Evolutionary conservation across 2,113 vertebrate species (phyloP), one percentile per base, ranked within the genome.

Genomic region (Nothocercus nigrocapillus): DNA sequence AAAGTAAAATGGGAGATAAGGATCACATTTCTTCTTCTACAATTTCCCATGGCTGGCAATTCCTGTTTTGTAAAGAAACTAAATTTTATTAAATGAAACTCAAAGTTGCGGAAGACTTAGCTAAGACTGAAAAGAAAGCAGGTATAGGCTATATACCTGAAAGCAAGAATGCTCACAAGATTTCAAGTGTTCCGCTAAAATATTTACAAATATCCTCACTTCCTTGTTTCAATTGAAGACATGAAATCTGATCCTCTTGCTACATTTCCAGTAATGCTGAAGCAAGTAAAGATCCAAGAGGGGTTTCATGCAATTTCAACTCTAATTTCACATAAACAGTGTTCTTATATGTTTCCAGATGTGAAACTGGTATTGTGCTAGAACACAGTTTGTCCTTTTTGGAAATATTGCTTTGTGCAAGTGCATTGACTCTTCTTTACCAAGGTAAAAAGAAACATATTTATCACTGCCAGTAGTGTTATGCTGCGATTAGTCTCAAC

Each of bases 11-110:
- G 34, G 21, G 25, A 76, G 34, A 30, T 19, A 11, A 0, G 1
- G 63, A 32, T 96, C 72, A 79, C 51, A 58, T 94, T 95, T 95
- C 94, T 93, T 90, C 54, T 91, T 38, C 63, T 28, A 36, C 16
- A 45, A 51, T 59, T 82, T 85, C 32, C 38, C 72, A 9, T 32
- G 14, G 10, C 14, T 34, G 56, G 5, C 18, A 82, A 9, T 32
- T 16, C 34, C 36, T 59, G 2, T 61, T 89, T 85, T 70, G 11
- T 7, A 5, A 53, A 42, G 21, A 82, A 15, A 40, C 1, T 19
- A 80, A 76, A 89, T 45, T 4, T 27, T 66, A 28, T 4, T 19
- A 25, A 9, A 25, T 24, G 19, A 78, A 92, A 74, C 7, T 40
- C 38, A 64, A 32, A 77, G 3, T 7, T 59, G 9, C 20, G 54